These are phyloP conservation scores for Pteropus alecto DNA, from an alignment of 2,113 vertebrate species.

Conservation along the genomic window DNA sequence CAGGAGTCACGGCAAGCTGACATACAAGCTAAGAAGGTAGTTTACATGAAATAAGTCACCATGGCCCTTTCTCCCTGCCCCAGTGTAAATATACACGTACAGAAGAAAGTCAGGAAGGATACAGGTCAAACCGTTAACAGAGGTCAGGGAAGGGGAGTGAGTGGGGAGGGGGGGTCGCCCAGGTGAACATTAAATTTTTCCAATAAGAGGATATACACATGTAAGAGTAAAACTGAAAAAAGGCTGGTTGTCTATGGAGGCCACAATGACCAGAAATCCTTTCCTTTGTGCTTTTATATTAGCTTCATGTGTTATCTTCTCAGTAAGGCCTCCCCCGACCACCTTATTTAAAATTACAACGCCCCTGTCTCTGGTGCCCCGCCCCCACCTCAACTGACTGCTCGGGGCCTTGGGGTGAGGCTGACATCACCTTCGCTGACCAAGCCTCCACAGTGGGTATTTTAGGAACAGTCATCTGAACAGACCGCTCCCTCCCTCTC, in stretches of 20 bases:
- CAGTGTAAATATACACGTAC: fast-evolving
- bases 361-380: background rate
- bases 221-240: background rate
- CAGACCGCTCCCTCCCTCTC: background rate
- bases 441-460: background rate
- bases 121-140: background rate
- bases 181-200: background rate
- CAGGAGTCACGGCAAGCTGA: background rate
- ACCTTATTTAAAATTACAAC: background rate
- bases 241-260: background rate
- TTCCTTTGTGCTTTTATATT: background rate
- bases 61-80: fast-evolving
- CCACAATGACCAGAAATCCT: background rate
- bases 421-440: background rate
- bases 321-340: background rate
- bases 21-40: fast-evolving
- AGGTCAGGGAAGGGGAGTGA: background rate
- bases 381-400: too few relatives aligned
- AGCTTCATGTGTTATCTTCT: background rate
- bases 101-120: background rate
- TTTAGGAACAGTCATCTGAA: background rate
- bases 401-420: background rate
- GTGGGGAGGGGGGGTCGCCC: fast-evolving
- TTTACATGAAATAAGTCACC: background rate
- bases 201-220: background rate